Evolutionary conservation across 2,888 invertebrate genomes (phyloP).

Genomic region (Pyrrhosoma nymphula): DNA sequence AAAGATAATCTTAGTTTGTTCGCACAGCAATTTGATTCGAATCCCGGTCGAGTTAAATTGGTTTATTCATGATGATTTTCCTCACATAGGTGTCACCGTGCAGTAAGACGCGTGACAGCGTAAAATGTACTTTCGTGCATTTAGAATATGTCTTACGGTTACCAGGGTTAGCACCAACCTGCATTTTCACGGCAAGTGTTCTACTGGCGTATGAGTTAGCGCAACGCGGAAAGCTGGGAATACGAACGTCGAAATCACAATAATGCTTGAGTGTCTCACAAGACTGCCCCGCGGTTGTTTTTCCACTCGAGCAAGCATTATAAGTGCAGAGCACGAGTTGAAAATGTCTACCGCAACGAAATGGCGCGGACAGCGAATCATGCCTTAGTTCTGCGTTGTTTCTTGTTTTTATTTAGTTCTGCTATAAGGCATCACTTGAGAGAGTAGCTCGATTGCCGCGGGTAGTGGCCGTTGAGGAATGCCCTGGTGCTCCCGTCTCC

Average conservation of each 20-base stretch:
- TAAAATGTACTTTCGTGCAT: no score
- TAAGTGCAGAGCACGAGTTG: slow-evolving; percentile 6
- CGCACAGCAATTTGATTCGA: no score
- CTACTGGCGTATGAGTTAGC: no score
- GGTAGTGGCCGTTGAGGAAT: background rate
- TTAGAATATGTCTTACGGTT: no score
- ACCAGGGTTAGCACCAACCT: no score
- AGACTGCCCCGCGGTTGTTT: background rate
- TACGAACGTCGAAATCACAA: background rate
- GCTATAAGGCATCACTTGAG: background rate
- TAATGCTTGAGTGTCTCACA: background rate
- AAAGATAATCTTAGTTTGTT: no score
- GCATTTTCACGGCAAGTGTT: no score
- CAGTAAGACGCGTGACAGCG: no score
- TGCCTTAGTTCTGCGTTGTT: background rate
- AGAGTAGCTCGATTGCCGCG: slow-evolving; percentile 19
- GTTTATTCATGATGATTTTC: no score
- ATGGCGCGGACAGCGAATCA: slow-evolving; percentile 8
- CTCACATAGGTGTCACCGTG: no score
- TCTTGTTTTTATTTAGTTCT: background rate
- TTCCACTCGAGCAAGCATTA: slow-evolving; percentile 1
- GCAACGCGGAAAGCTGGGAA: no score
- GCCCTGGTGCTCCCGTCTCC: background rate
- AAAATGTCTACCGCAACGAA: background rate
- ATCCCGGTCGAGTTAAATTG: no score